Evolutionary conservation across 2,113 vertebrate genomes (phyloP).

Genomic region (Laticauda laticaudata): DNA sequence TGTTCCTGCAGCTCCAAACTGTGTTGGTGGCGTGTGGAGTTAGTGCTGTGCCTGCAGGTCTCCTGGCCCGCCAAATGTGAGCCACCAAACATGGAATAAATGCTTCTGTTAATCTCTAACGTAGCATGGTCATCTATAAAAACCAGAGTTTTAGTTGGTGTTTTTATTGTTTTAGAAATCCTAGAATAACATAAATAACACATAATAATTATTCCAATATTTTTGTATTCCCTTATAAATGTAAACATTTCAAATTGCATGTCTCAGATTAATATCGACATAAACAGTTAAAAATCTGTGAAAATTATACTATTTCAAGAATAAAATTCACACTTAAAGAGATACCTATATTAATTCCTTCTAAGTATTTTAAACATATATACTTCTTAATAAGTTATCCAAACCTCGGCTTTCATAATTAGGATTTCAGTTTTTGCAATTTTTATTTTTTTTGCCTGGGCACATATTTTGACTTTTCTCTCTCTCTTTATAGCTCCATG

Average conservation of each 20-base stretch:
- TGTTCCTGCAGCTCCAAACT: no score
- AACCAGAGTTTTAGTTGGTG: background rate
- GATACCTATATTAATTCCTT: background rate
- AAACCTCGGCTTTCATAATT: background rate
- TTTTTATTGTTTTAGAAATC: background rate
- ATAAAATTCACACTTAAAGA: background rate
- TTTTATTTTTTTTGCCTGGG: background rate
- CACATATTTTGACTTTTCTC: background rate
- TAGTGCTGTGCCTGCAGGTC: no score
- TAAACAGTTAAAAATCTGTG: background rate
- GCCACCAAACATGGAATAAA: background rate
- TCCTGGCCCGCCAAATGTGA: no score
- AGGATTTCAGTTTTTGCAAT: background rate
- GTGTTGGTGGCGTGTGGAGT: no score
- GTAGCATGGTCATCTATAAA: background rate
- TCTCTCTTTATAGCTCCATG: background rate
- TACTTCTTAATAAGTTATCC: background rate
- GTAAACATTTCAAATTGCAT: background rate
- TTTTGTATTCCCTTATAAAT: background rate
- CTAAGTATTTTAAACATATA: background rate
- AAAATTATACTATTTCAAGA: background rate
- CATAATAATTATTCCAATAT: background rate
- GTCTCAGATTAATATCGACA: background rate
- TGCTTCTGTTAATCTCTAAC: background rate
- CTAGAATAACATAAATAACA: background rate